Conservation (phyloP, 2,113 vertebrate species). For the Corvus hawaiiensis region DNA sequence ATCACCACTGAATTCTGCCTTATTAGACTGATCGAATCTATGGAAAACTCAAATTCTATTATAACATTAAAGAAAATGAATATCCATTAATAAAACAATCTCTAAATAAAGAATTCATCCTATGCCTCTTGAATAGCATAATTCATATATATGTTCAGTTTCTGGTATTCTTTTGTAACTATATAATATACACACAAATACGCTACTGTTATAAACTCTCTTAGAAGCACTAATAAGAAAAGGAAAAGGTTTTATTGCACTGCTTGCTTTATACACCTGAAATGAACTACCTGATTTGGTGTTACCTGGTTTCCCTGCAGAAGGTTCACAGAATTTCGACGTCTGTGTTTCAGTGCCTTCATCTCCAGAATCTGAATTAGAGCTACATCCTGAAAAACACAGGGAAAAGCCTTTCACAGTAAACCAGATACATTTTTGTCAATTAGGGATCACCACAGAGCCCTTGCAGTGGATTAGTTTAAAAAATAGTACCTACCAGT, state of each 20-base stretch:
- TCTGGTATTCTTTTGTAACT: neutral
- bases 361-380: slow-evolving; percentile 25
- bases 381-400: neutral
- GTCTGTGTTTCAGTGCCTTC: neutral
- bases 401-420: neutral
- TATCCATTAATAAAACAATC: neutral
- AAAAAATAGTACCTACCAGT: neutral
- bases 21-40: neutral
- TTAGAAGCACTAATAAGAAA: neutral
- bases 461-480: neutral
- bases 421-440: neutral
- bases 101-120: neutral
- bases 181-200: neutral
- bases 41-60: neutral
- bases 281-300: neutral
- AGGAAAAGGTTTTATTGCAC: neutral
- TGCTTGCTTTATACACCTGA: neutral
- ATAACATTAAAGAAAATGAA: neutral
- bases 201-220: neutral
- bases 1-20: neutral
- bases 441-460: neutral
- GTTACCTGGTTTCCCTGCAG: neutral
- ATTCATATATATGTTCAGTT: neutral
- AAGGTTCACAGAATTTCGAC: neutral
- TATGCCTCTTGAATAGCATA: neutral